A percentile compares a stretch with the other conserved stretches of the same genome.
phyloP scores from a whole-genome alignment of 2,797 vertebrate species.

The Lutjanus campechanus region DNA sequence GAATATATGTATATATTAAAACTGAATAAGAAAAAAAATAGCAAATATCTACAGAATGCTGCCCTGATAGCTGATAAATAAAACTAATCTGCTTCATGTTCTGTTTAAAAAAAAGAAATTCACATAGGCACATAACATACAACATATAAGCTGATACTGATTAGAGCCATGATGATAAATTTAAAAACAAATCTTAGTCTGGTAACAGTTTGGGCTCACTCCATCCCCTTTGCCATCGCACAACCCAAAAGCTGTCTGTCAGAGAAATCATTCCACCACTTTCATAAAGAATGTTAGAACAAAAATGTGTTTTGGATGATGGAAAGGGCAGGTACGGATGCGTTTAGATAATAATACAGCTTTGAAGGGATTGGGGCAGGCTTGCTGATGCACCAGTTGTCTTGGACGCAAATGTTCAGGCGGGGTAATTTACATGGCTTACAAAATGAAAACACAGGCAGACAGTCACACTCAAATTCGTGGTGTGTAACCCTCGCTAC shows the following conservation, averaged over 20 bases:
- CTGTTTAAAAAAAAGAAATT: no score
- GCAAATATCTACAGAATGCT: no score
- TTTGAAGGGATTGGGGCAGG: background rate
- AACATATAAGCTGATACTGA: no score
- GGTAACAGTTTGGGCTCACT: background rate
- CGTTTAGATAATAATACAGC: background rate
- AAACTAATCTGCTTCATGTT: no score
- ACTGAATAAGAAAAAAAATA: no score
- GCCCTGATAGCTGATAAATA: no score
- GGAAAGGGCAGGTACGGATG: background rate
- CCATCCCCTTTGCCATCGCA: background rate
- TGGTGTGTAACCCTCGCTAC: background rate
- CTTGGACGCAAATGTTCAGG: conserved; percentile 4
- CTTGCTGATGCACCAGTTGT: background rate
- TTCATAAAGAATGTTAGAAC: background rate
- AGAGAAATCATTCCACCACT: background rate
- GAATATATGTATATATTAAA: no score
- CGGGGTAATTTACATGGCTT: background rate
- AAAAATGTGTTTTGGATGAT: background rate
- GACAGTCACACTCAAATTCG: conserved; percentile 2
- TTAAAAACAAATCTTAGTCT: background rate
- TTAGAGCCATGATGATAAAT: no score
- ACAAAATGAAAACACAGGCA: conserved; percentile 15
- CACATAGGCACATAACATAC: no score
- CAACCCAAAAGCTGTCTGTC: background rate